Evolutionary conservation across 2,888 invertebrate genomes (phyloP), one percentile per base, ranked within the genome.

Genomic region (Ennomos fuscantarius): DNA sequence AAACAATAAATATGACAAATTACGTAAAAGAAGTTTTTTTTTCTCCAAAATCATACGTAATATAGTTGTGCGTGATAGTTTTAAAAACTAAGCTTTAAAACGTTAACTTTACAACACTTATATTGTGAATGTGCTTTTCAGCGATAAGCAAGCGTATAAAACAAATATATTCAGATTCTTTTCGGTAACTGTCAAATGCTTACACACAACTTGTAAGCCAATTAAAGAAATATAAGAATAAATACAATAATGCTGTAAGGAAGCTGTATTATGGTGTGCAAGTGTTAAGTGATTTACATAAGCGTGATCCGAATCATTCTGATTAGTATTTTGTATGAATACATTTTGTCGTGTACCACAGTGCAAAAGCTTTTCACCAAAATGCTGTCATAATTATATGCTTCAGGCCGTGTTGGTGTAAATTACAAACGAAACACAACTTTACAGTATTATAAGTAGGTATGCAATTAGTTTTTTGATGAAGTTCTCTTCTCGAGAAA

Each of bases 361-460:
- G 59, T 62, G 66, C 63, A 60, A 60, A 58, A 66, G 66, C 66
- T 47, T 39, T 55, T 48, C 44, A 50, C n/a, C 40, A 46, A 57
- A 48, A 33, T 56, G 47, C 42, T 55, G 51, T 59, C 55, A 59
- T 9, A 49, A 47, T 6, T 24, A 24, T 24, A 53, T 64, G 65
- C 55, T 36, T 33, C 54, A 64, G 55, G 58, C 63, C 15, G 32
- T 58, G 60, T 62, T 55, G 58, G 42, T 63, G 40, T 31, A 15
- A 24, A 24, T 24, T 8, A 10, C 12, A 36, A 11, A 31, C 2
- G 6, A 42, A 10, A 42, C 10, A 24, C 24, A 24, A 24, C 24
- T 24, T 24, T 24, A 24, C 24, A 24, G 6, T 6, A 6, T 24
- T 24, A 24, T 24, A 24, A 6, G 24, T 24, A 24, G 24, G 24